These are phyloP conservation scores for Helostoma temminkii DNA, from an alignment of 2,797 vertebrate species.

Conservation along the genomic window DNA sequence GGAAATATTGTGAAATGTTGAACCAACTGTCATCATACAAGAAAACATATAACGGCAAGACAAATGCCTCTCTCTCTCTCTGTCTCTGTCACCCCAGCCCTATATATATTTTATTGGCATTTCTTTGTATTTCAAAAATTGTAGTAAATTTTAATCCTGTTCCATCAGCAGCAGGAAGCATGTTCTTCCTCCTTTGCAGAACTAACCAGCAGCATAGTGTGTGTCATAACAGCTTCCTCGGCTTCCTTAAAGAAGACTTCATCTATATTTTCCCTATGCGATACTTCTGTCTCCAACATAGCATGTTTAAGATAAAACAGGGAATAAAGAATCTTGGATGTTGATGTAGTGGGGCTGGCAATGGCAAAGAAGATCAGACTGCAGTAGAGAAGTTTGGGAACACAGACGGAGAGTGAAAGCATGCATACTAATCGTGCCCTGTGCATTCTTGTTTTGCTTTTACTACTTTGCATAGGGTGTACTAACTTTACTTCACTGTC, in stretches of 20 bases:
- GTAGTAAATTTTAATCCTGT: constrained; percentile 49
- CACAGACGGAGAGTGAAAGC: constrained; percentile 36
- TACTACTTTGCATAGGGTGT: constrained; percentile 48
- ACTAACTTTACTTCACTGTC: constrained; percentile 41
- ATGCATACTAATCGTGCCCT: constrained; percentile 69
- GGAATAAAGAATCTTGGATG: constrained; percentile 58
- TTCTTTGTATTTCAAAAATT: constrained; percentile 48
- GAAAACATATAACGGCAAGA: constrained; percentile 52
- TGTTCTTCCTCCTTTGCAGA: constrained; percentile 29
- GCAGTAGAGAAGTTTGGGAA: constrained; percentile 48
- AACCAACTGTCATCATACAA: constrained; percentile 33
- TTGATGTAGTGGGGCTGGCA: constrained; percentile 57
- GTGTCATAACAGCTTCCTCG: constrained; percentile 52
- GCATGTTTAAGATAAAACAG: constrained; percentile 66
- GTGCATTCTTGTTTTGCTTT: constrained; percentile 46
- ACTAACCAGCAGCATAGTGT: constrained; percentile 44
- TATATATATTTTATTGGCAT: constrained; percentile 55
- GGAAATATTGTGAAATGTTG: constrained; percentile 40
- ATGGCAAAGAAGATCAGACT: constrained; percentile 65
- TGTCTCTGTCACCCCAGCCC: constrained; percentile 32
- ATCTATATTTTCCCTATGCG: constrained; percentile 43
- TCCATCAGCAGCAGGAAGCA: constrained; percentile 46
- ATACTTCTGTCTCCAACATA: constrained; percentile 53
- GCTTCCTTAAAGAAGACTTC: constrained; percentile 53
- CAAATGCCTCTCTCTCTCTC: constrained; percentile 45